A percentile compares a stretch with the other conserved stretches of the same genome.
These are phyloP conservation scores for Aspidoscelis tigris DNA, from an alignment of 2,113 vertebrate species.

Conservation along the genomic window DNA sequence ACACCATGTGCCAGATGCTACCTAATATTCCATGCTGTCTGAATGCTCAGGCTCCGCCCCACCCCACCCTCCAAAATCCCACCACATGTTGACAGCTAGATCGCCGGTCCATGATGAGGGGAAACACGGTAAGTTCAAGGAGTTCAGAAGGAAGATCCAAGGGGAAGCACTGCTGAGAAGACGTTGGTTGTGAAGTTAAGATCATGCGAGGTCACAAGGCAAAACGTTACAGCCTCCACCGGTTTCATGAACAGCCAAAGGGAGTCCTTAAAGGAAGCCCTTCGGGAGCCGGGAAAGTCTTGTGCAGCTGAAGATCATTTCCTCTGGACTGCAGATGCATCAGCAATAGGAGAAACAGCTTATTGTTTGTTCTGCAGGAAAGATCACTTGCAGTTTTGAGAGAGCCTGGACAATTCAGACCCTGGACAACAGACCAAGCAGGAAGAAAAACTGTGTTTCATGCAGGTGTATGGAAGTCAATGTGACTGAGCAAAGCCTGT, in stretches of 20 bases:
- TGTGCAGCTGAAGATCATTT: slow-evolving; percentile 19
- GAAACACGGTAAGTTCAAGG: too few relatives aligned
- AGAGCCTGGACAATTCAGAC: slow-evolving; percentile 60
- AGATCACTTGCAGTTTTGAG: slow-evolving; percentile 60
- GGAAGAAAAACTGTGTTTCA: slow-evolving; percentile 63
- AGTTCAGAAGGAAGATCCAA: too few relatives aligned
- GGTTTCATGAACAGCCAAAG: background rate
- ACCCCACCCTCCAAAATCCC: too few relatives aligned
- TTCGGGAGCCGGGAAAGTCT: slow-evolving; percentile 33
- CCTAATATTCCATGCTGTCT: too few relatives aligned
- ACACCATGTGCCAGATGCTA: too few relatives aligned
- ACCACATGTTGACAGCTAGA: too few relatives aligned
- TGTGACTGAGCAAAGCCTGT: slow-evolving; percentile 44
- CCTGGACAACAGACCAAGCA: slow-evolving; percentile 52
- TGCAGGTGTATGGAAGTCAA: slow-evolving; percentile 47
- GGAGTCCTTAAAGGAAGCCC: background rate
- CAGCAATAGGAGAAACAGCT: slow-evolving; percentile 41
- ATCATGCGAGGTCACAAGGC: background rate
- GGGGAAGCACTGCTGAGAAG: too few relatives aligned
- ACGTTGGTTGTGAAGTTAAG: background rate
- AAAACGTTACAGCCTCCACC: background rate
- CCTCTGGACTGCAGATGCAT: slow-evolving; percentile 35
- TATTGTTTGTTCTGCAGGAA: slow-evolving; percentile 62
- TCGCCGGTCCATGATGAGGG: too few relatives aligned
- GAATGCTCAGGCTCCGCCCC: too few relatives aligned